phyloP scores from a whole-genome alignment of 1,140 invertebrate genomes.

The Watersipora subatra region DNA sequence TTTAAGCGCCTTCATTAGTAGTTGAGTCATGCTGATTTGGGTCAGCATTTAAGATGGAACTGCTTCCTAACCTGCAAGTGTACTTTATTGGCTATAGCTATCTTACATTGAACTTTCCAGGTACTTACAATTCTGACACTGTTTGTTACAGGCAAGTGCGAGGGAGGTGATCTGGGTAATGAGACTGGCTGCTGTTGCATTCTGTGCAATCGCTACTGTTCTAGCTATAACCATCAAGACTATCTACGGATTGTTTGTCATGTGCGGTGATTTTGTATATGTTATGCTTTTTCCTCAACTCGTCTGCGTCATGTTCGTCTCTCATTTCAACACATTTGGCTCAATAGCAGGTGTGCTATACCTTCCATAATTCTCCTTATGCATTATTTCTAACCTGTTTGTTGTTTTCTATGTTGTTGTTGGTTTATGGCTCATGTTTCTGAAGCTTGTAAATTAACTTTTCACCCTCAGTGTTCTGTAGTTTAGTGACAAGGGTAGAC shows the following conservation, averaged over 20 bases:
- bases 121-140: not conserved
- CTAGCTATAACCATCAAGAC: conserved; percentile 93
- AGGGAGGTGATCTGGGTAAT: conserved; percentile 94
- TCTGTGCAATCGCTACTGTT: conserved; percentile 75
- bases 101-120: not conserved
- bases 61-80: not conserved
- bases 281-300: conserved; percentile 94
- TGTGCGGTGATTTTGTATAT: conserved; percentile 94
- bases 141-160: conserved; percentile 32
- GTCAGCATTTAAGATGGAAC: not conserved
- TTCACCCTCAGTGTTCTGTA: too few species aligned
- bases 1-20: too few species aligned
- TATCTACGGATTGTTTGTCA: conserved; percentile 88
- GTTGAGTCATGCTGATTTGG: not conserved
- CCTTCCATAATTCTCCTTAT: not conserved
- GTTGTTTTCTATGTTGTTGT: too few species aligned
- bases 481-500: too few species aligned
- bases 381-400: not conserved
- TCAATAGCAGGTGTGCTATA: conserved; percentile 49
- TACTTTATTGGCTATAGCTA: not conserved
- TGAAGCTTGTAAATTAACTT: too few species aligned
- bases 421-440: too few species aligned
- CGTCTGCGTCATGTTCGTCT: conserved; percentile 85
- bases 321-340: conserved; percentile 73
- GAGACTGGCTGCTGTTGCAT: conserved; percentile 76